Evolutionary conservation across 2,888 invertebrate species (phyloP).

Genomic region (Carabus problematicus): DNA sequence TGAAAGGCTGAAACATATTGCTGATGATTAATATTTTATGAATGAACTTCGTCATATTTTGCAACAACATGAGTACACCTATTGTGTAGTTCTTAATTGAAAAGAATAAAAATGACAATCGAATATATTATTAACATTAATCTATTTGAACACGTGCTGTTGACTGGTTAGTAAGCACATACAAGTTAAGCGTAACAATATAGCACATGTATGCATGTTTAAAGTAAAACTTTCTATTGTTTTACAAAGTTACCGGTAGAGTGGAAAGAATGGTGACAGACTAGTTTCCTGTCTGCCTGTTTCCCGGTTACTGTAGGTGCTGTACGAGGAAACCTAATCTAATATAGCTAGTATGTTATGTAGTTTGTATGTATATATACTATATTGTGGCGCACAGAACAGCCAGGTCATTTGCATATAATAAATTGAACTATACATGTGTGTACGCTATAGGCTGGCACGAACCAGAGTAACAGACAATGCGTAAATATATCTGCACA

Average conservation of each 20-base stretch:
- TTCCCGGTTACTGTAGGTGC: conserved; percentile 13
- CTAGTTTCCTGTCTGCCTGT: conserved; percentile 19
- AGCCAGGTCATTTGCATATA: conserved; percentile 16
- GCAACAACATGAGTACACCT: too few relatives aligned
- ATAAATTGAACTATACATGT: conserved; percentile 1
- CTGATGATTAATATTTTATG: too few relatives aligned
- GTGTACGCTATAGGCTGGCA: conserved; percentile 6
- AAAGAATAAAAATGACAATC: too few relatives aligned
- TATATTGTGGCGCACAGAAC: conserved; percentile 10
- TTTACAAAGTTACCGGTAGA: conserved; percentile 14
- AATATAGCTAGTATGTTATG: too few relatives aligned
- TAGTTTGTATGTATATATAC: neutral
- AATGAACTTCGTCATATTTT: too few relatives aligned
- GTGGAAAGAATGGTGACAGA: conserved; percentile 2
- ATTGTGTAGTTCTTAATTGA: too few relatives aligned
- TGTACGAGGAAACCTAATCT: conserved; percentile 8
- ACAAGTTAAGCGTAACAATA: conserved; percentile 1
- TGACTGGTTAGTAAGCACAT: too few relatives aligned
- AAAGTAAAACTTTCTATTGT: conserved; percentile 20
- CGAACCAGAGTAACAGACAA: conserved; percentile 11
- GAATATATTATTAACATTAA: too few relatives aligned
- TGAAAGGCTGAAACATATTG: too few relatives aligned
- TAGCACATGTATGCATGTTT: neutral
- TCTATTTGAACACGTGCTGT: too few relatives aligned
- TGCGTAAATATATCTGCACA: conserved; percentile 15